A percentile compares a stretch with the other conserved stretches of the same genome.
Conservation (phyloP, 2,888 invertebrate genomes). For the Aspidapion aeneum region DNA sequence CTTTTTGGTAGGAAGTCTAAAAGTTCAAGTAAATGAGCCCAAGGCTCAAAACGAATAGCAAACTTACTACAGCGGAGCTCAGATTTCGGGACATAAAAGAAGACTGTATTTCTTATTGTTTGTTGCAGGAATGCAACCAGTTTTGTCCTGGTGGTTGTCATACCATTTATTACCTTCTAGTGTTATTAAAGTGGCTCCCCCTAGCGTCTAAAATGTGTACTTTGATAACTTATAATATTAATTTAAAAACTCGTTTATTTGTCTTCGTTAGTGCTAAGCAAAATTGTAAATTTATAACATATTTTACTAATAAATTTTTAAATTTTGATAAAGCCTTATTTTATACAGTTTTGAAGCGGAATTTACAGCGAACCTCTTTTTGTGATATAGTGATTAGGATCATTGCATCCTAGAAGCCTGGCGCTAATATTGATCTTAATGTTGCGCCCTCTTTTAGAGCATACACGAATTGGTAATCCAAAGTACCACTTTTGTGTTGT, state of each 20-base stretch:
- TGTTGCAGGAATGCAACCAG: slow-evolving; percentile 83
- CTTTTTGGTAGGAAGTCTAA: slow-evolving; percentile 86
- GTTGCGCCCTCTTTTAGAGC: background rate
- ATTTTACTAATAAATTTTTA: no score
- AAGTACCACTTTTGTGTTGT: no score
- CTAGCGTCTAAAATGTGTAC: slow-evolving; percentile 1
- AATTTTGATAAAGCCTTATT: no score
- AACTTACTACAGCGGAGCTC: slow-evolving; percentile 35
- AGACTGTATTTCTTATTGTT: slow-evolving; percentile 89
- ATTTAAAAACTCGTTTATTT: background rate
- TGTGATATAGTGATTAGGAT: no score
- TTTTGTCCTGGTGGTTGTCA: slow-evolving; percentile 94
- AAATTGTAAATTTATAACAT: no score
- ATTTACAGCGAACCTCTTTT: no score
- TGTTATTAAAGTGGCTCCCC: no score
- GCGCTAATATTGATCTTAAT: background rate
- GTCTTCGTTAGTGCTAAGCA: background rate
- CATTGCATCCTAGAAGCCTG: background rate
- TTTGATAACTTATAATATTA: background rate
- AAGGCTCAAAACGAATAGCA: slow-evolving; percentile 15
- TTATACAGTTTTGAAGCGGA: no score
- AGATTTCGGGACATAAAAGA: slow-evolving; percentile 64
- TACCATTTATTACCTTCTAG: slow-evolving; percentile 58
- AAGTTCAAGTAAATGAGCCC: slow-evolving; percentile 74
- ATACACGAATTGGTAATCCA: no score